Conservation (phyloP, 2,797 vertebrate species). For the Lacerta agilis region DNA sequence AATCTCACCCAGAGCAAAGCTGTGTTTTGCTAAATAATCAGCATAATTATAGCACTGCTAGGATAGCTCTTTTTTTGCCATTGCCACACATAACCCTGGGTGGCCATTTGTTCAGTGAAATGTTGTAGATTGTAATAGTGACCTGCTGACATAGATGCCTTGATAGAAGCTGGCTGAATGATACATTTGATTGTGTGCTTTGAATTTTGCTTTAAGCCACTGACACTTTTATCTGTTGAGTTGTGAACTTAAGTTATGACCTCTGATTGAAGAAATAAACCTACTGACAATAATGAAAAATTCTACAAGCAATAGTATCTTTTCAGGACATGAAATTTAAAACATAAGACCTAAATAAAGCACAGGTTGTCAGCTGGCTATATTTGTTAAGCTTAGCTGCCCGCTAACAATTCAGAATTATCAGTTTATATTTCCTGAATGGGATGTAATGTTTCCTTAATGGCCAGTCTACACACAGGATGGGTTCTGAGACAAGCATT, state of each 20-base stretch:
- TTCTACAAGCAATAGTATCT: background rate
- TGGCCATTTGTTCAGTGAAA: background rate
- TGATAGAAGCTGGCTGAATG: background rate
- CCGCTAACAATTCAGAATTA: background rate
- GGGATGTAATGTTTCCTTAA: background rate
- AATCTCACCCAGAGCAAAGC: background rate
- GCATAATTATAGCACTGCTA: background rate
- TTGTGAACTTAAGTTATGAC: background rate
- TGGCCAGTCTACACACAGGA: background rate
- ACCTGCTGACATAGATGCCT: background rate
- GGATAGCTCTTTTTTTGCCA: background rate
- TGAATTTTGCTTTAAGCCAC: background rate
- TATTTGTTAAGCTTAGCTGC: background rate
- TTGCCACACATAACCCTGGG: background rate
- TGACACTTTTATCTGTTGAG: background rate
- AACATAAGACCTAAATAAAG: background rate
- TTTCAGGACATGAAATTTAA: background rate
- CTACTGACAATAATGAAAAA: background rate
- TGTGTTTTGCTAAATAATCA: background rate
- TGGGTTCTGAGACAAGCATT: background rate
- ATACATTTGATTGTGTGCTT: background rate
- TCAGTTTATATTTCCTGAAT: background rate
- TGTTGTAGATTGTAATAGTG: background rate
- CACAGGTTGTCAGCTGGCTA: background rate
- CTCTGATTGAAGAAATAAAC: background rate